Evolutionary conservation across 2,113 vertebrate species (phyloP).

Genomic region (Podarcis cretensis): DNA sequence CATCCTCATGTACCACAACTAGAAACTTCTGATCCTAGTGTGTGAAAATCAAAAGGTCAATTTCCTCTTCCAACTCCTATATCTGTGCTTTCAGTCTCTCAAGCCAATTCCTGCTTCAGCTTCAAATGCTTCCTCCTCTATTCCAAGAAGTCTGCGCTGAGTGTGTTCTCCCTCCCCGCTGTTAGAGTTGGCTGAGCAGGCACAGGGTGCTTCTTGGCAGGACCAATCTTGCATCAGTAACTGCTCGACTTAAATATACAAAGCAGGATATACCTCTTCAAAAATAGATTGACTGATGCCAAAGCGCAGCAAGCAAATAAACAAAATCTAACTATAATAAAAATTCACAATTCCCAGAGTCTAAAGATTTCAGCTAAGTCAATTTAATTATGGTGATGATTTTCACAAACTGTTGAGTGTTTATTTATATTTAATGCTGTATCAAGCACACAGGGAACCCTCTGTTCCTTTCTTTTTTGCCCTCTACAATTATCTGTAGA

Average conservation of each 20-base stretch:
- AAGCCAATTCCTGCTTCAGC: neutral
- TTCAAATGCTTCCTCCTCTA: neutral
- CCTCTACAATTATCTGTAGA: neutral
- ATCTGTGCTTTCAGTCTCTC: neutral
- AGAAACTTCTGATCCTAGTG: neutral
- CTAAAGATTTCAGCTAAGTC: neutral
- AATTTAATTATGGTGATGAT: slow-evolving; percentile 25
- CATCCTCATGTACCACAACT: neutral
- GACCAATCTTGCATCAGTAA: neutral
- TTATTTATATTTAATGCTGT: slow-evolving; percentile 31
- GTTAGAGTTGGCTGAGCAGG: too few relatives aligned
- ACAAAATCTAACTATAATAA: neutral
- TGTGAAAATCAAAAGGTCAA: neutral
- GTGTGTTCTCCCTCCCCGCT: neutral
- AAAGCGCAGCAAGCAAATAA: neutral
- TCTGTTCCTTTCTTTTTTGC: neutral
- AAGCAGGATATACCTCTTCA: neutral
- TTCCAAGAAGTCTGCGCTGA: neutral
- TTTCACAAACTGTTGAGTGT: slow-evolving; percentile 31
- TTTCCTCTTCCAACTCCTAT: neutral
- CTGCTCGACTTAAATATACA: neutral
- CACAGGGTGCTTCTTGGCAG: neutral
- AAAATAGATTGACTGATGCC: neutral
- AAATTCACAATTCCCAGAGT: neutral
- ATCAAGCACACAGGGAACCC: slow-evolving; percentile 13